Evolutionary conservation across 2,797 vertebrate genomes (phyloP).

Genomic region (Platalea minor): DNA sequence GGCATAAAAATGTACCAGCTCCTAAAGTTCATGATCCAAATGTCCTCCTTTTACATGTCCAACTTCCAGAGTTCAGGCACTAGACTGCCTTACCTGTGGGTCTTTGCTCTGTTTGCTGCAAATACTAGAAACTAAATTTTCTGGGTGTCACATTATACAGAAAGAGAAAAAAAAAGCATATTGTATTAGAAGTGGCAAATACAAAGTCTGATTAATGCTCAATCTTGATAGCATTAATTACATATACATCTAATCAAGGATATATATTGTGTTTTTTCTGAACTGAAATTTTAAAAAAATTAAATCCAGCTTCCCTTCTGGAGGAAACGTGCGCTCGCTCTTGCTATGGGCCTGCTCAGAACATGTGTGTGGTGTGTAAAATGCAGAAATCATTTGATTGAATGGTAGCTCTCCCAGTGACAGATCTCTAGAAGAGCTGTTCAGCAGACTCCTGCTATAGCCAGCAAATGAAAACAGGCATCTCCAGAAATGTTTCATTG

Average conservation of each 20-base stretch:
- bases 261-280: background rate
- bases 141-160: background rate
- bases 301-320: background rate
- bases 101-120: background rate
- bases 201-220: background rate
- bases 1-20: background rate
- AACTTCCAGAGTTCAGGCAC: background rate
- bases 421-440: background rate
- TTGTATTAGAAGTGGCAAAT: background rate
- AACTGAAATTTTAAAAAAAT: background rate
- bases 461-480: background rate
- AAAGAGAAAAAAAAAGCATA: background rate
- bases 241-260: background rate
- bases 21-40: background rate
- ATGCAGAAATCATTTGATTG: background rate
- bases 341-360: background rate
- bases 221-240: background rate
- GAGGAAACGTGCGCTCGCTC: rapidly evolving
- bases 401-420: background rate
- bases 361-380: background rate
- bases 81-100: background rate
- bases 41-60: background rate
- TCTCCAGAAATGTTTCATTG: background rate
- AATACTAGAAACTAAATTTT: background rate
- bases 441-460: background rate